Evolutionary conservation across 1,140 invertebrate species (phyloP), one percentile per base, ranked within the genome.

Genomic region (Carposina sasakii): DNA sequence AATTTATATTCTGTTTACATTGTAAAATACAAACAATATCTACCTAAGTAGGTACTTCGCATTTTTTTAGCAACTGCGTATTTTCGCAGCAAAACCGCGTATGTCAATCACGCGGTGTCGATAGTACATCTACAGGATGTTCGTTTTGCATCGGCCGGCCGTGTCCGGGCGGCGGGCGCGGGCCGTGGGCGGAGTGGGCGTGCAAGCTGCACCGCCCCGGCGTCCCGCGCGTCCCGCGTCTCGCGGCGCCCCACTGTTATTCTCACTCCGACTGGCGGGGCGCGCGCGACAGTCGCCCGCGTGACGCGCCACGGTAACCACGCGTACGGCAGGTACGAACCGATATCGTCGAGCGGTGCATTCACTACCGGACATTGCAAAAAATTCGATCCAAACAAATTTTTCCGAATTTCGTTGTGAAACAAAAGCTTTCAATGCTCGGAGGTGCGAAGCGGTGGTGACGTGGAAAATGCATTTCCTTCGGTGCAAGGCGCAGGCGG

Each of bases 381-480:
- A 63, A 74, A 67, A 66, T 66, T 55, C 54, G 54, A 59, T 62
- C 54, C 53, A 61, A 46, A 8, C 36, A 5, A 3, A 21, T 21
- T 39, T 22, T 22, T 28, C 24, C 24, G 6, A 6, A 28, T 6
- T 6, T 28, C 24, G 24, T 6, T 28, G n/a, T n/a, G n/a, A n/a
- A n/a, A n/a, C n/a, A n/a, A n/a, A n/a, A n/a, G n/a, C n/a, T n/a
- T n/a, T n/a, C n/a, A n/a, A n/a, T n/a, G n/a, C n/a, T n/a, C n/a
- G n/a, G 54, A 60, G 60, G 67, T 66, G 62, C 51, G 54, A 57
- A 63, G 66, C 60, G 63, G 48, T 37, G 57, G 60, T 45, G 61
- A 63, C 57, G 70, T 60, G 67, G 69, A 72, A 76, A 81, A 77
- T 81, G 78, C 78, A 82, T 76, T 79, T 79, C 64, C 74, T 73